Base-by-base conservation (phyloP, 2,113 vertebrate species). In the Cephalopholis sonnerati region DNA sequence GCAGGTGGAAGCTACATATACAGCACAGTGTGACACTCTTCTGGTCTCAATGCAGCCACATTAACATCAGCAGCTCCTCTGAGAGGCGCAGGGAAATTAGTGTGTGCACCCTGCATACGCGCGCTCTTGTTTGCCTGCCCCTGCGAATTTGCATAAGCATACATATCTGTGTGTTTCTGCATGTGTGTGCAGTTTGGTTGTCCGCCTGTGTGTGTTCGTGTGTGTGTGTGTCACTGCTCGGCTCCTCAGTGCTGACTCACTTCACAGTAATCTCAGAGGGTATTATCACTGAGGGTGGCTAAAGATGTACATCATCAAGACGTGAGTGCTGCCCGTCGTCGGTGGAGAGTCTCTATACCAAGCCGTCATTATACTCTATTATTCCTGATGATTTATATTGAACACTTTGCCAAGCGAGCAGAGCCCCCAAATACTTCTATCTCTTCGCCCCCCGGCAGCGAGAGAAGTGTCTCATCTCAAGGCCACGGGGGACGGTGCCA, bases 341-440 rank as follows among this genome's bases (percentile, higher is more conserved):
- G 32, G 68, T 3, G 17, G 68, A 83, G 74, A 57, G 57, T 88
- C 76, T 87, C 83, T 32, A 75, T 57, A 80, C 69, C 69, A 57
- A 53, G 84, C 79, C 24, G 63, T 89, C 77, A 86, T 79, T 89
- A 86, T 63, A 78, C 90, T 87, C 78, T 88, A 91, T 95, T 94
- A 88, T 89, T 88, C 78, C 89, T 84, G 82, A 81, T 83, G 83
- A 89, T 88, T 80, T 91, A 81, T 83, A 91, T 72, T 79, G 76
- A 89, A 91, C 75, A 82, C 78, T 73, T 73, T 74, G 89, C 82
- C 84, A 86, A 91, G 75, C 36, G 61, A 73, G 77, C 74, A 46
- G 17, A 70, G 79, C 46, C 77, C 61, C 81, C 39, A 69, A 72
- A 88, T 72, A 71, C 85, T 46, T 66, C 76, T 50, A 64, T 58